Conservation (phyloP, 2,797 vertebrate genomes). For the Coccyzus lansbergi region DNA sequence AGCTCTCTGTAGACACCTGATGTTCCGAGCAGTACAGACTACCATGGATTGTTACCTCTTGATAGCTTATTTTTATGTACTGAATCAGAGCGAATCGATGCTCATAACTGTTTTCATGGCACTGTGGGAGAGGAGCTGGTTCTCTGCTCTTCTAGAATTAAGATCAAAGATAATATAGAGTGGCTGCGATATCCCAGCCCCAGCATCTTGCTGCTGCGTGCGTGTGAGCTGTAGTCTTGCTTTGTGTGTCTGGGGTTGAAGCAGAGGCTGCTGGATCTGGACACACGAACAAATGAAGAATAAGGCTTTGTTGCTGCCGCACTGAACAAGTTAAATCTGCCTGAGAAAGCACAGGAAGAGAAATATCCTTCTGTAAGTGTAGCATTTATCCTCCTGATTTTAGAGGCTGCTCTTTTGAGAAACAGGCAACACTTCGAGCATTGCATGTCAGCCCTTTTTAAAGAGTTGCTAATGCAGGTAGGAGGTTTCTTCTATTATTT, state of each 20-base stretch:
- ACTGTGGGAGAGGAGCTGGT: not conserved
- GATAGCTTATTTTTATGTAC: slow-evolving; percentile 27
- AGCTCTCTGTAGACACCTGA: not conserved
- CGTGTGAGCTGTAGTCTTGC: not conserved
- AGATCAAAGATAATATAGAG: slow-evolving; percentile 17
- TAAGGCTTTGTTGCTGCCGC: not conserved
- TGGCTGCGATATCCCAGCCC: not conserved
- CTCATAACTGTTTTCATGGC: not conserved
- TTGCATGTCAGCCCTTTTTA: not conserved
- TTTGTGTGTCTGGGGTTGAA: not conserved
- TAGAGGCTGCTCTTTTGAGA: not conserved
- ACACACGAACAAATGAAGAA: not conserved
- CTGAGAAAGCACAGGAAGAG: not conserved
- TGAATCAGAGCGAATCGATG: not conserved
- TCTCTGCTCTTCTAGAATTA: not conserved
- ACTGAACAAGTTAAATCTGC: not conserved
- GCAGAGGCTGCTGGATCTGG: not conserved
- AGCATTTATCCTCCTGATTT: not conserved
- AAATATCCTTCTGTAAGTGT: not conserved
- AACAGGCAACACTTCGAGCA: not conserved
- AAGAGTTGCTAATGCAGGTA: not conserved
- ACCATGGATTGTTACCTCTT: not conserved
- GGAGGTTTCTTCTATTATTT: not conserved
- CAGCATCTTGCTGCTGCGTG: not conserved
- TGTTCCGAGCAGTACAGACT: not conserved